Evolutionary conservation across 2,113 vertebrate genomes (phyloP).

Genomic region (Petromus typicus): DNA sequence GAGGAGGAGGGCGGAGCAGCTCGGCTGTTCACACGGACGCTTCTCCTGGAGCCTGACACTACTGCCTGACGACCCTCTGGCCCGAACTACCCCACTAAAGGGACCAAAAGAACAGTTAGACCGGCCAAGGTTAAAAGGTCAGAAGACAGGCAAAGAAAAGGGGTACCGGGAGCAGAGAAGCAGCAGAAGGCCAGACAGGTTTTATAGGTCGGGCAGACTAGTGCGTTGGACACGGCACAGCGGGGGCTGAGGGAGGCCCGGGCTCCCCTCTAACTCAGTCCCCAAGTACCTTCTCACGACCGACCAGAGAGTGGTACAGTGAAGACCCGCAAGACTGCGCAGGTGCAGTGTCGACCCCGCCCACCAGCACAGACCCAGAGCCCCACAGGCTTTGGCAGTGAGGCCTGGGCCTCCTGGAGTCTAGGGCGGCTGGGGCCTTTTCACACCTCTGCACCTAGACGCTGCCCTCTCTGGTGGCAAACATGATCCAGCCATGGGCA

Average conservation of each 20-base stretch:
- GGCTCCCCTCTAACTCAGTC: accelerated
- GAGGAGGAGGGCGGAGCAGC: too few relatives aligned
- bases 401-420: neutral
- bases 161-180: slow-evolving; percentile 59
- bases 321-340: accelerated
- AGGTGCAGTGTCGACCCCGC: neutral
- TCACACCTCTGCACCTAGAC: neutral
- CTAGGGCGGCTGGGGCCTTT: neutral
- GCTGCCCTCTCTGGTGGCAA: neutral
- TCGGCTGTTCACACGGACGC: neutral
- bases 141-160: slow-evolving; percentile 48
- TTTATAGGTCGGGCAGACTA: neutral
- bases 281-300: neutral
- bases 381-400: neutral
- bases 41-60: slow-evolving; percentile 15
- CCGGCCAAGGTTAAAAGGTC: slow-evolving; percentile 46
- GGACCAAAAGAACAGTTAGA: slow-evolving; percentile 49
- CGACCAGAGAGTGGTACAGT: accelerated
- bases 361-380: neutral
- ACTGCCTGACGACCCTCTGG: slow-evolving; percentile 3
- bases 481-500: accelerated
- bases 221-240: neutral
- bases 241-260: neutral
- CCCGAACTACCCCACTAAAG: neutral
- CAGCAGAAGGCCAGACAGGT: slow-evolving; percentile 31